Evolutionary conservation across 2,797 vertebrate species (phyloP).

Genomic region (Eulemur mongoz): DNA sequence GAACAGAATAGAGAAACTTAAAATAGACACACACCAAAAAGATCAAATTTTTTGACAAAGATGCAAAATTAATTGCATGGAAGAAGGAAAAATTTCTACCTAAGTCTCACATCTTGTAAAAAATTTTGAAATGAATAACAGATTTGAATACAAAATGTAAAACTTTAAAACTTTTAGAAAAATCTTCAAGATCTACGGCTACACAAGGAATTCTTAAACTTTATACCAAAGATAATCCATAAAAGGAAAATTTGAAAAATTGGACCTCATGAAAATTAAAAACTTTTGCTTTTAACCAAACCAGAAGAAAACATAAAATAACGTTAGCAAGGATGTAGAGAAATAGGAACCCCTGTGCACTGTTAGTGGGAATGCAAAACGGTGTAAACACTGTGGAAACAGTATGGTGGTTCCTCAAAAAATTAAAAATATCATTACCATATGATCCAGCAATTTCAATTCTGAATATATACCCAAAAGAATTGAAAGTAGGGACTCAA

Average conservation of each 20-base stretch:
- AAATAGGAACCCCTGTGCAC: not conserved
- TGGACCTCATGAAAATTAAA: not conserved
- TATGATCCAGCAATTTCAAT: not conserved
- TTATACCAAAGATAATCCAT: not conserved
- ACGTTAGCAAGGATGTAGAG: not conserved
- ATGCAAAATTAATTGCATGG: not conserved
- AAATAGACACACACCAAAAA: not conserved
- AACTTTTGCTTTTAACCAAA: not conserved
- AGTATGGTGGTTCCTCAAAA: not conserved
- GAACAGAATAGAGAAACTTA: not conserved
- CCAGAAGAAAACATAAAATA: not conserved
- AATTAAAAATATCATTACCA: not conserved
- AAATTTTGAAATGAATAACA: not conserved
- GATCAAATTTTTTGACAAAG: not conserved
- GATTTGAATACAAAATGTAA: not conserved
- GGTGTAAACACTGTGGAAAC: not conserved
- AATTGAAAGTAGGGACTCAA: not conserved
- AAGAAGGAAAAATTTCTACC: not conserved
- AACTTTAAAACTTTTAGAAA: not conserved
- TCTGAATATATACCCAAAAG: not conserved
- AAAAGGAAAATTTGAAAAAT: not conserved
- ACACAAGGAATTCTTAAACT: not conserved
- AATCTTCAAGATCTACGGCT: not conserved
- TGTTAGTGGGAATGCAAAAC: not conserved
- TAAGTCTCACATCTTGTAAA: not conserved